These are phyloP conservation scores for Ovis aries DNA, from an alignment of 2,113 vertebrate species.

Conservation along the genomic window ARS-UI_Ramb_v3.0 NC_056069.1:68497001-68497500, in stretches of 20 bases:
- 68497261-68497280: not conserved
- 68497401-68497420: not conserved
- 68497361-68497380: not conserved
- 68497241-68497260: not conserved
- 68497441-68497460: not conserved
- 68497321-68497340: not conserved
- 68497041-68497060: not conserved
- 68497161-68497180: too few relatives aligned
- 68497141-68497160: fast-evolving
- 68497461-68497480: not conserved
- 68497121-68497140: not conserved
- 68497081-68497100: not conserved
- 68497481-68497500: not conserved
- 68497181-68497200: not conserved
- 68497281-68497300: not conserved
- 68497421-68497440: not conserved
- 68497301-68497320: not conserved
- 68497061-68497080: not conserved
- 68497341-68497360: not conserved
- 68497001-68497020: not conserved
- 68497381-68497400: not conserved
- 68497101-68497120: not conserved
- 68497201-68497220: not conserved
- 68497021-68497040: fast-evolving
- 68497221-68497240: not conserved